A percentile compares a stretch with the other conserved stretches of the same genome.
Evolutionary conservation across 2,113 vertebrate genomes (phyloP).

Genomic region (Sebastes fasciatus): DNA sequence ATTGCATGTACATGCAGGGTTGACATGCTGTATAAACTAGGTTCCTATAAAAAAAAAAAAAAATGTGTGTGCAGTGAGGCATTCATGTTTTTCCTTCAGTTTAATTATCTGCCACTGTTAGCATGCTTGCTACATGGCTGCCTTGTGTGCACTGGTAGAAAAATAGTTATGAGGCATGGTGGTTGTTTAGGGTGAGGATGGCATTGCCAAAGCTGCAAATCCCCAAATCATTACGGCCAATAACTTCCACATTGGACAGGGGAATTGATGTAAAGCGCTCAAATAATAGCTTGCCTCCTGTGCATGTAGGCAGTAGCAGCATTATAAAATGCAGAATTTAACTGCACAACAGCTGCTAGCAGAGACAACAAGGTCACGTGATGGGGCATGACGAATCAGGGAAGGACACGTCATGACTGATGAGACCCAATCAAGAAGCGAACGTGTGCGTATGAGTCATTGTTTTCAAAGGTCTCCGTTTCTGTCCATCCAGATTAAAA

Average conservation of each 20-base stretch:
- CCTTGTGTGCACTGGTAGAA: background rate
- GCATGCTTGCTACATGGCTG: slow-evolving; percentile 18
- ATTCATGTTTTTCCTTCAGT: background rate
- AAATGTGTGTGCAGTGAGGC: background rate
- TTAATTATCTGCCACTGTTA: slow-evolving; percentile 1
- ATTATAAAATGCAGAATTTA: no score
- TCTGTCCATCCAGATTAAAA: no score
- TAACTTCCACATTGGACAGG: background rate
- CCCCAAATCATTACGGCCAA: background rate
- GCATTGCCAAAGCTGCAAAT: slow-evolving; percentile 6
- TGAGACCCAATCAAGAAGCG: no score
- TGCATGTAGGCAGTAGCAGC: no score
- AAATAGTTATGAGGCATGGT: background rate
- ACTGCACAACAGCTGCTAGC: no score
- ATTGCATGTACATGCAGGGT: background rate
- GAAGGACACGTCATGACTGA: no score
- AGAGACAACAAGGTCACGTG: no score
- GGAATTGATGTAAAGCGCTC: no score
- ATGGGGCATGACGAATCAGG: no score
- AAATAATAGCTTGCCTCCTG: no score
- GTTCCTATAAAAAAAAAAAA: background rate
- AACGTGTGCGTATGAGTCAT: no score
- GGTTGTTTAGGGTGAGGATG: background rate
- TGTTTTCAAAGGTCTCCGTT: no score
- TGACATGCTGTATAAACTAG: background rate